Percentiles rank a stretch among this genome's conserved stretches.
These are phyloP conservation scores for Andrena dorsata DNA, from an alignment of 2,888 invertebrate species.

Conservation along the genomic window DNA sequence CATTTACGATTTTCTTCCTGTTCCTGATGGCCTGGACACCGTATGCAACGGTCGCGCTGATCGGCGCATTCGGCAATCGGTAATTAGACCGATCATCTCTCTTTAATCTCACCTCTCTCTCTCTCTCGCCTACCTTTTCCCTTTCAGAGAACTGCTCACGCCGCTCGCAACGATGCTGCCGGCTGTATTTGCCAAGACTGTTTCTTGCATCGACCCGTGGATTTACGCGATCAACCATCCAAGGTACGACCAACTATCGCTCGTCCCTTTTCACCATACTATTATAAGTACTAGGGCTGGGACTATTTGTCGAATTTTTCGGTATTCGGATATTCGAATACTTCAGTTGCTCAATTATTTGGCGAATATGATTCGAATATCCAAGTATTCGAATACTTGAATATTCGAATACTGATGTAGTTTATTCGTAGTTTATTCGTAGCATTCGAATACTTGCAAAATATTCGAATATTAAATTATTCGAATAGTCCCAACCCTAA, in stretches of 20 bases:
- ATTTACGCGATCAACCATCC: constrained; percentile 97
- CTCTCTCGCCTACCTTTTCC: too few species aligned
- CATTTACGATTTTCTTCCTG: constrained; percentile 94
- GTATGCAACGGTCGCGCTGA: constrained; percentile 93
- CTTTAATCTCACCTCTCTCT: neutral
- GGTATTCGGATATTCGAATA: too few species aligned
- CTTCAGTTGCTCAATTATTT: too few species aligned
- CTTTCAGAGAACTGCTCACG: constrained; percentile 84
- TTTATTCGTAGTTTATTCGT: too few species aligned
- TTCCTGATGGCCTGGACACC: constrained; percentile 96
- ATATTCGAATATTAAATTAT: too few species aligned
- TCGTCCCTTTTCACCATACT: neutral
- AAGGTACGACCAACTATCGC: constrained; percentile 86
- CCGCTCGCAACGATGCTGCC: constrained; percentile 92
- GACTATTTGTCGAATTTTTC: too few species aligned
- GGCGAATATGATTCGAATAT: too few species aligned
- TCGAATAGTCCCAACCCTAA: too few species aligned
- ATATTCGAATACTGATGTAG: too few species aligned
- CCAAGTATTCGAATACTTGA: too few species aligned
- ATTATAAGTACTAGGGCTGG: too few species aligned
- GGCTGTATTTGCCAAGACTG: constrained; percentile 93
- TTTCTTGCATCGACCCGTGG: constrained; percentile 96
- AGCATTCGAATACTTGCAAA: too few species aligned
- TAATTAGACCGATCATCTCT: constrained; percentile 47
- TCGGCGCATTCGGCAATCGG: constrained; percentile 93